Percentiles rank a stretch among this genome's conserved stretches.
phyloP scores from a whole-genome alignment of 1,140 invertebrate genomes.

The Metopolophium dirhodum region DNA sequence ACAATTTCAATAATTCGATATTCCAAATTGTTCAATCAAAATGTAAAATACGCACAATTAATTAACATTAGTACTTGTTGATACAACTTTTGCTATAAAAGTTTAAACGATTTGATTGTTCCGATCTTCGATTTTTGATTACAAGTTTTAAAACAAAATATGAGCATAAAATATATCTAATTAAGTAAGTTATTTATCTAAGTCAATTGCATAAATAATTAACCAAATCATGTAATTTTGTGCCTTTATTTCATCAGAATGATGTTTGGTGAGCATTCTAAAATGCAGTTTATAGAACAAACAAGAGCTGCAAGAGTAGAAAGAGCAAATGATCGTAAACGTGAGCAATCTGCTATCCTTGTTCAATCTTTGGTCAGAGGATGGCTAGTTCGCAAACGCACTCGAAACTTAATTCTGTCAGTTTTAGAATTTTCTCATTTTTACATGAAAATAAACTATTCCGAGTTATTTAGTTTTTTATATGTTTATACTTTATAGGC shows the following conservation, averaged over 20 bases:
- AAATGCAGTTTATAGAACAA: constrained; percentile 76
- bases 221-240: neutral
- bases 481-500: constrained; percentile 70
- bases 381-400: constrained; percentile 72
- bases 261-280: constrained; percentile 61
- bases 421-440: constrained; percentile 61
- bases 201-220: neutral
- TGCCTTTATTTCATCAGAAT: neutral
- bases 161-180: constrained; percentile 21
- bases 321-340: constrained; percentile 80
- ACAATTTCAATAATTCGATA: neutral
- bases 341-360: constrained; percentile 73
- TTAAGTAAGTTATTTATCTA: constrained; percentile 18
- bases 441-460: constrained; percentile 58
- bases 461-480: constrained; percentile 56
- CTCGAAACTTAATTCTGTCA: constrained; percentile 71
- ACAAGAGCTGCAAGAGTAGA: constrained; percentile 86
- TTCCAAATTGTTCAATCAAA: neutral
- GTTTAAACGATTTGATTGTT: neutral
- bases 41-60: neutral
- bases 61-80: neutral
- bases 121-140: neutral
- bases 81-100: neutral
- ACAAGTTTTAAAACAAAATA: neutral
- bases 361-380: constrained; percentile 78